phyloP scores from a whole-genome alignment of 2,113 vertebrate species.

The Trogon melanurus region DNA sequence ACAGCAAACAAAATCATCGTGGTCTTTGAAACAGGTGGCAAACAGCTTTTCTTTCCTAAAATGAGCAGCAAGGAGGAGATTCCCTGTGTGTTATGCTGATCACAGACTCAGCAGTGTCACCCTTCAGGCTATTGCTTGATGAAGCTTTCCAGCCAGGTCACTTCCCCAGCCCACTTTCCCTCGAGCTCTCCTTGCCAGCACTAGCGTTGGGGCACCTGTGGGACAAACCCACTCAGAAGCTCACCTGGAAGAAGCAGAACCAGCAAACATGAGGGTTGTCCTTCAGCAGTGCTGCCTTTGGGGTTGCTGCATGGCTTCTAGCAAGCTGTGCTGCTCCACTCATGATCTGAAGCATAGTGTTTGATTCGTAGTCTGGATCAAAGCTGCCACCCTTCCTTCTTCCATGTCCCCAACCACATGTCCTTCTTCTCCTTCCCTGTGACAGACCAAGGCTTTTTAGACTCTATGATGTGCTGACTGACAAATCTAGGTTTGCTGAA shows the following conservation, averaged over 20 bases:
- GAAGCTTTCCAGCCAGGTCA: neutral
- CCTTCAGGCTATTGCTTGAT: neutral
- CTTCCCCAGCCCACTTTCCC: neutral
- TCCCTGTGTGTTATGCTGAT: neutral
- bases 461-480: neutral
- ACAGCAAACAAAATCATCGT: neutral
- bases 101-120: neutral
- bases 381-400: neutral
- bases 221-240: neutral
- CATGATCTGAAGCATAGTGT: neutral
- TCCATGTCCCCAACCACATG: neutral
- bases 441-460: neutral
- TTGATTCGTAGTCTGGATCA: neutral
- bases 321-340: neutral
- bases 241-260: neutral
- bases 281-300: neutral
- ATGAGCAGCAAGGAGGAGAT: neutral
- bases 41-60: neutral
- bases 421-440: neutral
- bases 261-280: neutral
- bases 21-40: neutral
- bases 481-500: neutral
- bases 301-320: neutral
- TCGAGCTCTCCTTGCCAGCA: neutral
- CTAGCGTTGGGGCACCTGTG: neutral